Evolutionary conservation across 2,113 vertebrate species (phyloP), one percentile per base, ranked within the genome.

Genomic region (Collichthys lucidus): DNA sequence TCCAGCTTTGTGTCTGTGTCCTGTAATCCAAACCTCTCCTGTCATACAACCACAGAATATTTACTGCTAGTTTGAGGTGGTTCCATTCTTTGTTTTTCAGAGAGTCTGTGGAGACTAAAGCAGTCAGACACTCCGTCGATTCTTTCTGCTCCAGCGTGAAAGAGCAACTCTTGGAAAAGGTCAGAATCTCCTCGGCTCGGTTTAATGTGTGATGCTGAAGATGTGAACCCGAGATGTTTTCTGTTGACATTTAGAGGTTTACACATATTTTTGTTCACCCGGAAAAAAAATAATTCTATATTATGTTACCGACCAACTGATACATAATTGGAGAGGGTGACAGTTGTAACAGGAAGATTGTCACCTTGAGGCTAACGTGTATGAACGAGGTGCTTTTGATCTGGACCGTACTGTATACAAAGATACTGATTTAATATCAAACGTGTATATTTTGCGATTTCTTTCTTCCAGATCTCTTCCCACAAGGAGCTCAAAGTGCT

Each of bases 131-230:
- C 79, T 92, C 94, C 24, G 67, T 98, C 17, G 57, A 83, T 83
- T 75, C 44, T 26, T 95, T 99, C 87, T 93, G 91, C 86, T 82
- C 79, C 31, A 92, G 84, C 42, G 93, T 97, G 82, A 91, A 95
- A 93, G 94, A 95, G 9, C 94, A 98, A 19, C 89, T 99, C 50
- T 79, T 89, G 2, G 89, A 94, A 83, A 93, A 89, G 86, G 98
- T 99, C 90, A 94, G 95, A 64, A 29, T 61, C 57, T 61, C 7
- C 4, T 4, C 1, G 5, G 40, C 31, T 56, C 4, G 42, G 1
- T 16, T 35, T 24, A 1, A 15, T n/a, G 11, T 42, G 11, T 50
- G 1, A 11, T 8, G 1, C 44, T 0, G 11, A 53, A 15, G 26
- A 29, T 8, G 31, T 35, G 2, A 35, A 35, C 31, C 31, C 6